Base-by-base conservation (phyloP, 2,888 invertebrate genomes). In the Ichneumoninae sp. region DNA sequence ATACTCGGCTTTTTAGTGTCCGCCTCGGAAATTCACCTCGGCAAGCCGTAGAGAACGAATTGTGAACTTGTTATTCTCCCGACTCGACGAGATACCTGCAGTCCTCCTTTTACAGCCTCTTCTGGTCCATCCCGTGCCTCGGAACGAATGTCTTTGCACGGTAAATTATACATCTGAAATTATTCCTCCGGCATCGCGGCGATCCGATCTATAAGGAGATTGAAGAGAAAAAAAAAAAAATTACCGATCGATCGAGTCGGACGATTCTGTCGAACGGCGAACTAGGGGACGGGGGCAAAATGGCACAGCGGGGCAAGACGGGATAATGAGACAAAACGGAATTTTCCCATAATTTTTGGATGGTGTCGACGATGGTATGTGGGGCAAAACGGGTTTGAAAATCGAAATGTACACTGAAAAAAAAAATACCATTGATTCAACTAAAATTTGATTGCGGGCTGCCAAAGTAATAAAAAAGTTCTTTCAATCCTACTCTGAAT, bases 1-100 rank as follows among this genome's bases (percentile, higher is more conserved):
- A 75, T 75, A 50, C 65, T 65, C 19, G 22, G 26, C 22, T 74
- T 74, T 72, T 62, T 74, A 74, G 74, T 62, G 74, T 74, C 74
- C 57, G 44, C 52, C 22, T 75, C 47, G 70, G 68, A 76, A 70
- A 77, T 54, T 76, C 62, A 69, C 47, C 40, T 22, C 44, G 57
- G 8, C 22, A 22, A 74, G 60, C 30, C 44, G 30, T 26, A 47
- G 57, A 22, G 54, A 72, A 44, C 74, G 74, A 74, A 74, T 60
- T 60, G 60, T 62, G 74, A 62, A 74, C 36, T 62, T 74, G 44
- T 47, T 47, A 74, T 62, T 60, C 62, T 62, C 26, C n/a, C 47
- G 62, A 62, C 47, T 74, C 60, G 19, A 7, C n/a, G 30, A 1
- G 10, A 30, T 47, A 26, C 33, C 5, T 0, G 47, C 47, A n/a